phyloP scores from a whole-genome alignment of 2,797 vertebrate genomes.

The Botia kubotai region DNA sequence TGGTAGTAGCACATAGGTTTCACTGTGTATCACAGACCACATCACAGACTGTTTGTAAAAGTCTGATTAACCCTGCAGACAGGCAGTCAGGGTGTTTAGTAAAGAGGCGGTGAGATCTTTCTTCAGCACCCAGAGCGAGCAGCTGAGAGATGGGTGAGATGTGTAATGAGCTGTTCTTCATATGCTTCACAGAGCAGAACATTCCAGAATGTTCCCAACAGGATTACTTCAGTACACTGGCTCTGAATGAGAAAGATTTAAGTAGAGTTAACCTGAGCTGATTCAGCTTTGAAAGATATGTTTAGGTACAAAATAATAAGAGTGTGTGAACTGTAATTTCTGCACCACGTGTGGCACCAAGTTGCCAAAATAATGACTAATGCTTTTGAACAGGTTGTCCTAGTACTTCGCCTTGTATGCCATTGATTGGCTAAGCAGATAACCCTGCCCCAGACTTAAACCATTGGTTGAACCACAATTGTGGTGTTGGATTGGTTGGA shows the following conservation, averaged over 20 bases:
- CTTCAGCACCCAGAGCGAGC: conserved; percentile 43
- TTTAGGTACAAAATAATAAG: neutral
- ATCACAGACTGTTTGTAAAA: conserved; percentile 69
- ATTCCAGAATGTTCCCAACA: conserved; percentile 13
- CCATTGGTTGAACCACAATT: too few relatives aligned
- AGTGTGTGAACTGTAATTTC: neutral
- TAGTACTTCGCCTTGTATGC: too few relatives aligned
- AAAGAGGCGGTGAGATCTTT: conserved; percentile 24
- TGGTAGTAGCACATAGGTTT: conserved; percentile 40
- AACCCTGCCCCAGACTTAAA: too few relatives aligned
- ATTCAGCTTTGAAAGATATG: neutral
- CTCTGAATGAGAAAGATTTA: neutral
- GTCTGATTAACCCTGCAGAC: conserved; percentile 65
- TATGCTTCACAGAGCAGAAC: conserved; percentile 48
- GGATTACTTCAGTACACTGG: conserved; percentile 2
- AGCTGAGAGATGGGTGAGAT: conserved; percentile 57
- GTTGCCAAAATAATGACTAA: too few relatives aligned
- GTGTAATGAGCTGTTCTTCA: conserved; percentile 60
- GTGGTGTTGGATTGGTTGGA: too few relatives aligned
- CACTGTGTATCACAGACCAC: conserved; percentile 58
- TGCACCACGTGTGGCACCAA: too few relatives aligned
- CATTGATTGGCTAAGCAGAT: too few relatives aligned
- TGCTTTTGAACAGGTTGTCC: too few relatives aligned
- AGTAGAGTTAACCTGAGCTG: neutral
- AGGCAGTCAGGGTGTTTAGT: conserved; percentile 28